phyloP scores from a whole-genome alignment of 2,113 vertebrate genomes.

The Panthera leo region DNA sequence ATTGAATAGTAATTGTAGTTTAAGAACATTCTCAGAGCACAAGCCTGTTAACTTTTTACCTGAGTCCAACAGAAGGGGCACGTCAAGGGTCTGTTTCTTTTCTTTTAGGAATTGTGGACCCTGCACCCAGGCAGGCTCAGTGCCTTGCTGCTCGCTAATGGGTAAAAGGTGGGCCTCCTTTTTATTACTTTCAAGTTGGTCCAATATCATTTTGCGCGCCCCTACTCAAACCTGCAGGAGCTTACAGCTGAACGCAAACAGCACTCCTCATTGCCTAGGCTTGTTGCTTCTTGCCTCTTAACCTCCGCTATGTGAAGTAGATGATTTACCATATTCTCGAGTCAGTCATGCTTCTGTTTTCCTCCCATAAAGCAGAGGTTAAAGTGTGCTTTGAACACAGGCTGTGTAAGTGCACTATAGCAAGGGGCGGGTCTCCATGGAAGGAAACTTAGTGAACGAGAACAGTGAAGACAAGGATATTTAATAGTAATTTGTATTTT shows the following conservation, averaged over 20 bases:
- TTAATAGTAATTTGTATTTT: conserved; percentile 47
- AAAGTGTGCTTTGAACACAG: neutral
- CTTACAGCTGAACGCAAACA: neutral
- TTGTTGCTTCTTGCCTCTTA: neutral
- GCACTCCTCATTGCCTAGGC: neutral
- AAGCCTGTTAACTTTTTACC: neutral
- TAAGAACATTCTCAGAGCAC: neutral
- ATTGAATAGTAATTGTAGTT: neutral
- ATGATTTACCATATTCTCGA: neutral
- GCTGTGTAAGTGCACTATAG: neutral
- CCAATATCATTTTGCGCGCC: neutral
- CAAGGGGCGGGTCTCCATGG: neutral
- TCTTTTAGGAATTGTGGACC: conserved; percentile 40
- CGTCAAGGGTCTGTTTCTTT: conserved; percentile 17
- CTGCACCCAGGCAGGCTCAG: neutral
- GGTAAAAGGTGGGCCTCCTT: conserved; percentile 35
- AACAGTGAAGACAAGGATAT: conserved; percentile 30
- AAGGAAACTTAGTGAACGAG: conserved; percentile 8
- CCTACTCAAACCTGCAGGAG: neutral
- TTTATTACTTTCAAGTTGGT: conserved; percentile 25
- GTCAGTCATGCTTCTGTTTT: neutral
- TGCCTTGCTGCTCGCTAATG: conserved; percentile 8
- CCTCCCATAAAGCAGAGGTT: neutral
- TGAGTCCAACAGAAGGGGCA: neutral
- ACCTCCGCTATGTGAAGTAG: neutral